Conservation (phyloP, 2,888 invertebrate species). For the Drosophila meridiana region DNA sequence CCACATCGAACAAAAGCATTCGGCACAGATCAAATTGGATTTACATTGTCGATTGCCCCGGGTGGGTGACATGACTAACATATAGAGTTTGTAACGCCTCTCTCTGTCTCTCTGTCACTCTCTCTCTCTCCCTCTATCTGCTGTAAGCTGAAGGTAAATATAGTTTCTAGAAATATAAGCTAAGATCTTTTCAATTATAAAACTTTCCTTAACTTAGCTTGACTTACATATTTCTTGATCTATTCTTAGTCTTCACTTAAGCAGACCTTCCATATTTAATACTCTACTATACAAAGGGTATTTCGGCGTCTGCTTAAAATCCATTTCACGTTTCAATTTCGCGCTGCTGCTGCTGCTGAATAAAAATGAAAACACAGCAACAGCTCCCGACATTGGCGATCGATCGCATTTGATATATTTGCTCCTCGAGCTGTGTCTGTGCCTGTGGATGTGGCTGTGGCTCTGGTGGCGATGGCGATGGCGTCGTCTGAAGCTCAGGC, state of each 20-base stretch:
- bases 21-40: slow-evolving; percentile 81
- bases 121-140: slow-evolving; percentile 9
- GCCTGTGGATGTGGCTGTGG: slow-evolving; percentile 34
- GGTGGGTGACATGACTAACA: slow-evolving; percentile 30
- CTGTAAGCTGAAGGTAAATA: neutral
- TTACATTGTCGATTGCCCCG: slow-evolving; percentile 61
- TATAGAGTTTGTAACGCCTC: slow-evolving; percentile 34
- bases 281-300: slow-evolving; percentile 14
- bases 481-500: slow-evolving; percentile 53
- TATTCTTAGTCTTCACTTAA: neutral
- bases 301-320: neutral
- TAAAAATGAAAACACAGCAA: slow-evolving; percentile 65
- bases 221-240: neutral
- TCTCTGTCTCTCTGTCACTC: neutral
- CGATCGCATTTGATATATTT: slow-evolving; percentile 83
- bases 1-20: slow-evolving; percentile 75
- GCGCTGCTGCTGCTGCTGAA: slow-evolving; percentile 43
- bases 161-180: neutral
- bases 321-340: slow-evolving; percentile 5
- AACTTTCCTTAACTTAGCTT: neutral
- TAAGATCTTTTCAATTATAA: too few relatives aligned
- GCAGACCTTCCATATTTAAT: neutral
- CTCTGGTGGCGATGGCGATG: slow-evolving; percentile 57
- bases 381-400: slow-evolving; percentile 82
- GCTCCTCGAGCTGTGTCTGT: slow-evolving; percentile 72